phyloP scores from a whole-genome alignment of 1,140 invertebrate genomes.

The Listronotus oregonensis region DNA sequence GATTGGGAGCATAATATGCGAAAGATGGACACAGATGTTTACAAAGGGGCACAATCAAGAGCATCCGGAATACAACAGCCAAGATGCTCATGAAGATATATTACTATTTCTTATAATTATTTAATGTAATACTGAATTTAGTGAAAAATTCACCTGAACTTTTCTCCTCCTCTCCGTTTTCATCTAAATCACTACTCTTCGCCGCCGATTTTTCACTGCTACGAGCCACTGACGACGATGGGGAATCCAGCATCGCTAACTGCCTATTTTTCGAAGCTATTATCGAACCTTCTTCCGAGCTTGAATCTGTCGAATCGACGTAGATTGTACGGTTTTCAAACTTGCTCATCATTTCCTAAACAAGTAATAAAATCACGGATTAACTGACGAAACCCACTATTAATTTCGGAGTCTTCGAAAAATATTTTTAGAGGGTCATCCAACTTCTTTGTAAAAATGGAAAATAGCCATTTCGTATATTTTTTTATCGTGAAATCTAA shows the following conservation, averaged over 20 bases:
- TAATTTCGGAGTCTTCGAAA: background rate
- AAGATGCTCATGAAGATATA: too few relatives aligned
- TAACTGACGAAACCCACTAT: background rate
- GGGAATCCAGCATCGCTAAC: background rate
- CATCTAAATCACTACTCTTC: constrained; percentile 9
- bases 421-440: too few relatives aligned
- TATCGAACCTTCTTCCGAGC: constrained; percentile 38
- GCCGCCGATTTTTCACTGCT: constrained; percentile 4
- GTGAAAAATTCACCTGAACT: background rate
- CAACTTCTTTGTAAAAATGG: too few relatives aligned
- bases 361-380: too few relatives aligned
- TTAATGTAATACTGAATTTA: too few relatives aligned
- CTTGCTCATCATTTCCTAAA: constrained; percentile 49
- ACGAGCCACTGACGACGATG: background rate
- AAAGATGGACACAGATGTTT: too few relatives aligned
- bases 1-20: too few relatives aligned
- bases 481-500: too few relatives aligned
- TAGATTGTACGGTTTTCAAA: constrained; percentile 44
- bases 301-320: constrained; percentile 47
- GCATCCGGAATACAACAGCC: too few relatives aligned
- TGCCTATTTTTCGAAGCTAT: constrained; percentile 9
- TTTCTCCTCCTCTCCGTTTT: constrained; percentile 20
- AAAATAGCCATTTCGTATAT: too few relatives aligned
- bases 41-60: too few relatives aligned
- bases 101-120: too few relatives aligned